Evolutionary conservation across 1,140 invertebrate species (phyloP), one percentile per base, ranked within the genome.

Genomic region (Protaetia brevitarsis): DNA sequence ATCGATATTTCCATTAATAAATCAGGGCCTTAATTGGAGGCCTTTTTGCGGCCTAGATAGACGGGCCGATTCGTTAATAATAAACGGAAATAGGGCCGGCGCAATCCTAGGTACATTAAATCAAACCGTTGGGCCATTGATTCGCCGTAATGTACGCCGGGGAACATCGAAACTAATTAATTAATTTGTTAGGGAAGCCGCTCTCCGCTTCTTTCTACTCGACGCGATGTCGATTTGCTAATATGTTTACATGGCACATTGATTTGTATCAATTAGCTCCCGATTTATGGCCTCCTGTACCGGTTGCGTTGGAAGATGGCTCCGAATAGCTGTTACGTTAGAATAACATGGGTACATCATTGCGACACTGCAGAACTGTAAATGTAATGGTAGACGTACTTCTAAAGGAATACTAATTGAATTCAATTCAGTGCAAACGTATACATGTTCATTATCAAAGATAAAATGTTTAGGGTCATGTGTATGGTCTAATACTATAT

Each of bases 1-100:
- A 51, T 51, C 16, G 41, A 51, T 51, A 51, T 51, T 21, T 7
- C 41, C 26, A 51, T 51, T 51, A 51, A 51, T 51, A 51, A 51
- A 51, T 51, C 41, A 51, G 41, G 5, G n/a, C n/a, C 13, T 16
- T 51, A 51, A 51, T 51, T 51, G 41, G 41, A 51, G 41, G 41
- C 41, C 34, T 51, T 10, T 51, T 51, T 19, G 19, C 41, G 4
- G 21, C 26, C 26, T 16, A n/a, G n/a, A n/a, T n/a, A 51, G 26
- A 7, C 41, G 41, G 26, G 19, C 5, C 16, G 11, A 19, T 19
- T 51, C 19, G 41, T 51, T 51, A 51, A 51, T 51, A 51, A 51
- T 23, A 51, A 51, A 51, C 19, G 41, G 19, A 51, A 51, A 51
- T 23, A 51, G 11, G 13, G 19, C 7, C 41, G 16, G 3, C 41